A percentile compares a stretch with the other conserved stretches of the same genome.
These are phyloP conservation scores for Physella acuta DNA, from an alignment of 1,140 invertebrate genomes.

Conservation along the genomic window DNA sequence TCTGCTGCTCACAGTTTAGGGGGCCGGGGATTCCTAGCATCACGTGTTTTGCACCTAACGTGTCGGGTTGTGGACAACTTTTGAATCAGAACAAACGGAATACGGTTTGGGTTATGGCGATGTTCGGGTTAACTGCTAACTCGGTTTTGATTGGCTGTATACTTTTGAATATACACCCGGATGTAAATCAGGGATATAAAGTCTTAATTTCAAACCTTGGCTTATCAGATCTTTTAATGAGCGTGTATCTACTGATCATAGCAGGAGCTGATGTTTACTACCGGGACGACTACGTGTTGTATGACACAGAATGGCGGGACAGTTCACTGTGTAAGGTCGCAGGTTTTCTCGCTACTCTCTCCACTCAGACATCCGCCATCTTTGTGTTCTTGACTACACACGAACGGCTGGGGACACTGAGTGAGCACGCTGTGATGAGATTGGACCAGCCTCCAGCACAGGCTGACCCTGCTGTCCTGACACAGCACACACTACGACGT, in stretches of 20 bases:
- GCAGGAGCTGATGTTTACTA: constrained; percentile 29
- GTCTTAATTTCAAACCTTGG: constrained; percentile 44
- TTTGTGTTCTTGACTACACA: constrained; percentile 34
- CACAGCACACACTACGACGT: neutral
- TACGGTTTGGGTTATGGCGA: constrained; percentile 40
- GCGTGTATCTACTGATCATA: constrained; percentile 50
- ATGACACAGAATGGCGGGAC: constrained; percentile 38
- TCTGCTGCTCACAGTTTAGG: no score
- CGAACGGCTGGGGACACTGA: constrained; percentile 40
- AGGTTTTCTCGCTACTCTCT: constrained; percentile 42
- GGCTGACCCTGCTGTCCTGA: constrained; percentile 39
- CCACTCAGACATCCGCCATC: constrained; percentile 28
- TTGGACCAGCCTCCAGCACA: no score
- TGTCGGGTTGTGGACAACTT: constrained; percentile 40
- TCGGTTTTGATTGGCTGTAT: constrained; percentile 30
- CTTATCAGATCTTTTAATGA: constrained; percentile 51
- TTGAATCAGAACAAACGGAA: constrained; percentile 31
- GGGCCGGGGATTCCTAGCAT: no score
- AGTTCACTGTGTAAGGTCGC: constrained; percentile 41
- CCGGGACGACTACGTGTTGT: constrained; percentile 39
- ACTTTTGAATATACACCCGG: constrained; percentile 3
- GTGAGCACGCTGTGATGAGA: no score
- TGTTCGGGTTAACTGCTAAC: constrained; percentile 36
- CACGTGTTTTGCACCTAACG: constrained; percentile 29
- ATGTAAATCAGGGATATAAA: constrained; percentile 31